A percentile compares a stretch with the other conserved stretches of the same genome.
Evolutionary conservation across 2,888 invertebrate species (phyloP).

Genomic region (Epistrophella euchroma): DNA sequence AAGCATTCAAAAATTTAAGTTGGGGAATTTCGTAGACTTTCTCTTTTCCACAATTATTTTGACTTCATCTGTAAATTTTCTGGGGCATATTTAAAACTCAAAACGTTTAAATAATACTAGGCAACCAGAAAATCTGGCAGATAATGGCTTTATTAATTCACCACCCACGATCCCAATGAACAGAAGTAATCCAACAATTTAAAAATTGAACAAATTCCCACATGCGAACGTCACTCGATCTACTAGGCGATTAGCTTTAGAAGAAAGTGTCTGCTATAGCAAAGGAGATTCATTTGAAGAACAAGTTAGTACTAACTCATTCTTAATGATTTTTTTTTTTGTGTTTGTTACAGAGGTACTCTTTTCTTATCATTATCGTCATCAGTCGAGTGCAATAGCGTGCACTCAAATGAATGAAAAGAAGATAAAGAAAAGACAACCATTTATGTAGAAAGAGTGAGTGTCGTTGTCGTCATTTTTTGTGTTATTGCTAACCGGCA

Average conservation of each 20-base stretch:
- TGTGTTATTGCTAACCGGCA: no score
- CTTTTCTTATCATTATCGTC: slow-evolving; percentile 17
- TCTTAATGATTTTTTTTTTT: neutral
- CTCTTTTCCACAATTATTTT: slow-evolving; percentile 28
- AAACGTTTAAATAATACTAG: slow-evolving; percentile 49
- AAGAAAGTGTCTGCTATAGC: neutral
- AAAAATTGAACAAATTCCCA: slow-evolving; percentile 44
- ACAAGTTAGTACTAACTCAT: neutral
- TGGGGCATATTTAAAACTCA: slow-evolving; percentile 30
- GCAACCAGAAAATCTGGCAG: slow-evolving; percentile 12
- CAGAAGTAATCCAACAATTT: neutral
- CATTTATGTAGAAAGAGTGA: neutral
- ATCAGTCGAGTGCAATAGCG: slow-evolving; percentile 24
- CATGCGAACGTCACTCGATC: slow-evolving; percentile 61
- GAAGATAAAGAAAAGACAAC: neutral
- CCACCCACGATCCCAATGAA: slow-evolving; percentile 4
- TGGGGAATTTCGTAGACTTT: slow-evolving; percentile 32
- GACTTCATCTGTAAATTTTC: neutral
- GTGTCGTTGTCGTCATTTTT: neutral
- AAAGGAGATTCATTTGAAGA: neutral
- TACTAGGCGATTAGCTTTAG: slow-evolving; percentile 27
- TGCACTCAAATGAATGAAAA: slow-evolving; percentile 20
- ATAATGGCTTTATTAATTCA: neutral
- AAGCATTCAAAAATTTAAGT: slow-evolving; percentile 12
- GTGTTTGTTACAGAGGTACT: neutral